Conservation (phyloP, 2,888 invertebrate species). For the Drosophila planitibia region DNA sequence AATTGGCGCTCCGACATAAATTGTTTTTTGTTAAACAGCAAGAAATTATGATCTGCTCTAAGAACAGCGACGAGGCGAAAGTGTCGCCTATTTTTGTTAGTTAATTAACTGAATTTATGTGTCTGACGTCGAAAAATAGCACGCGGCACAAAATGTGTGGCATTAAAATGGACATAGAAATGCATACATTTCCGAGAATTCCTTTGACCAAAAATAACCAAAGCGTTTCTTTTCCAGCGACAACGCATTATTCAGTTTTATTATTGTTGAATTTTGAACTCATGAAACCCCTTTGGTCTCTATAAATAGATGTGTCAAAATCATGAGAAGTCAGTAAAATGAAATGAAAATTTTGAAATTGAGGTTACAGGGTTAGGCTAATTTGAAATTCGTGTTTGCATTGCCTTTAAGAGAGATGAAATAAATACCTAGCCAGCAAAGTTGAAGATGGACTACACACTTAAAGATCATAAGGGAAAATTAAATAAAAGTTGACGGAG, state of each 20-base stretch:
- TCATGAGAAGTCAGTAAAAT: background rate
- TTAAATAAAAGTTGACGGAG: background rate
- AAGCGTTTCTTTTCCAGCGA: conserved; percentile 30
- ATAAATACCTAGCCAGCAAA: background rate
- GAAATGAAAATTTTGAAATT: conserved; percentile 2
- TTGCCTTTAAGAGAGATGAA: background rate
- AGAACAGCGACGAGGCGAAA: conserved; percentile 48
- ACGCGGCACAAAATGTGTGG: conserved; percentile 69
- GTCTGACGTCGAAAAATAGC: conserved; percentile 80
- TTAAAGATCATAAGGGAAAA: background rate
- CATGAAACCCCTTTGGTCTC: conserved; percentile 2
- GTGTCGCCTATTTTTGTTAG: conserved; percentile 78
- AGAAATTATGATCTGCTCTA: conserved; percentile 67
- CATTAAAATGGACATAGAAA: conserved; percentile 60
- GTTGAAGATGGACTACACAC: background rate
- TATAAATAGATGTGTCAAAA: conserved; percentile 36
- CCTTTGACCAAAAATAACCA: conserved; percentile 34
- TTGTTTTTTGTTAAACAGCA: conserved; percentile 20
- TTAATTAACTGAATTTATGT: conserved; percentile 81
- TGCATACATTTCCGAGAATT: conserved; percentile 63
- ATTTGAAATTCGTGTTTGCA: background rate
- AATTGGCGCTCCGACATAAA: background rate
- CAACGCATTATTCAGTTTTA: conserved; percentile 38
- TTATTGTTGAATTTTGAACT: conserved; percentile 46
- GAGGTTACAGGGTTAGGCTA: conserved; percentile 3